These are phyloP conservation scores for Dryadula phaetusa DNA, from an alignment of 2,888 invertebrate species.

Conservation along the genomic window DNA sequence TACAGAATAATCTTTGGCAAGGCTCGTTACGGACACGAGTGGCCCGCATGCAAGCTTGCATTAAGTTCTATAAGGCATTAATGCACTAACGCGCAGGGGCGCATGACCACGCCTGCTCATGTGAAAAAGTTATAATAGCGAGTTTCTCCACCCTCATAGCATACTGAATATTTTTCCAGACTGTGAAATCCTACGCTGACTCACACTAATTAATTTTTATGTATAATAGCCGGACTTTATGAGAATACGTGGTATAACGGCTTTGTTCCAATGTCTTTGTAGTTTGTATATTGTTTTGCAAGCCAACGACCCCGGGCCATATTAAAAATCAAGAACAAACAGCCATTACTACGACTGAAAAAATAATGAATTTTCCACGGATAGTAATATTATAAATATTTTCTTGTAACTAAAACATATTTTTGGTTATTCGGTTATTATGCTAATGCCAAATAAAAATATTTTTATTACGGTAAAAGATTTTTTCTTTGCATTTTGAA, in stretches of 20 bases:
- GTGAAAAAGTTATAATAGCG: constrained; percentile 47
- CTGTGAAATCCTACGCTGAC: constrained; percentile 52
- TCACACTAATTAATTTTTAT: constrained; percentile 58
- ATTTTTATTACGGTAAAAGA: neutral
- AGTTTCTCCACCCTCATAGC: constrained; percentile 49
- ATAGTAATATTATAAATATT: constrained; percentile 10
- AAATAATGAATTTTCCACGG: constrained; percentile 33
- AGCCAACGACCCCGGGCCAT: constrained; percentile 42
- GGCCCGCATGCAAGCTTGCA: constrained; percentile 69
- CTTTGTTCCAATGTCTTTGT: constrained; percentile 42
- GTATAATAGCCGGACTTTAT: constrained; percentile 45
- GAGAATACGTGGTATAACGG: constrained; percentile 40
- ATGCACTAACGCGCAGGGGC: constrained; percentile 67
- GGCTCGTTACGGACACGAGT: constrained; percentile 61
- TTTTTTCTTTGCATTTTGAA: constrained; percentile 10
- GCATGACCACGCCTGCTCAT: constrained; percentile 58
- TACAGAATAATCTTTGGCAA: constrained; percentile 52
- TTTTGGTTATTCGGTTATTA: neutral
- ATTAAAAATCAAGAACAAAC: constrained; percentile 45
- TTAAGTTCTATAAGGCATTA: constrained; percentile 75
- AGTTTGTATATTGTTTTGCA: constrained; percentile 43
- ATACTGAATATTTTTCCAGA: constrained; percentile 44
- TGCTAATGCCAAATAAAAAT: neutral
- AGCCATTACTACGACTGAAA: constrained; percentile 21
- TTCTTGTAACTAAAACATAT: constrained; percentile 1